Conservation (phyloP, 2,888 invertebrate genomes). For the Theodoxus fluviatilis region DNA sequence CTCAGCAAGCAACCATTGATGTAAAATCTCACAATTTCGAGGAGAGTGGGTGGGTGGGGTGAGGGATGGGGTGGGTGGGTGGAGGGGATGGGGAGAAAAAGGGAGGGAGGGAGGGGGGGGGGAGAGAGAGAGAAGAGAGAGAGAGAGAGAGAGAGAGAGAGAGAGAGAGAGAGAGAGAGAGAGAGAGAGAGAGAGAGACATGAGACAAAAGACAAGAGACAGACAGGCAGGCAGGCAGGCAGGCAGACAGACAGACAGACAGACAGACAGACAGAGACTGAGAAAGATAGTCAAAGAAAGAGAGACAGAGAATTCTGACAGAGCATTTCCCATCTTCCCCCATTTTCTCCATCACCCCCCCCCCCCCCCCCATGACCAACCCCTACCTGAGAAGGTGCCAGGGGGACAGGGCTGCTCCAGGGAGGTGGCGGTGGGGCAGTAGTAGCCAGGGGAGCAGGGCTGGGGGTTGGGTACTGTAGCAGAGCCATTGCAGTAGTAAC, state of each 20-base stretch:
- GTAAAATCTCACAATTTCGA: no score
- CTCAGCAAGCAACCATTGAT: no score
- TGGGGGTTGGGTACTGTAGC: constrained; percentile 42
- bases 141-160: no score
- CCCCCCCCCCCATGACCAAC: neutral
- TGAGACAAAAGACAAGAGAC: no score
- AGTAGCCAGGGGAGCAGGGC: constrained; percentile 52
- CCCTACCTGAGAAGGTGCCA: constrained; percentile 56
- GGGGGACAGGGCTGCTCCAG: constrained; percentile 51
- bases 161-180: no score
- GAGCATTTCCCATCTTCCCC: neutral
- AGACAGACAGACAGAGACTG: neutral
- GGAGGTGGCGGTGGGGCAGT: constrained; percentile 55
- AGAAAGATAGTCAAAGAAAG: neutral
- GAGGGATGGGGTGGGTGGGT: no score
- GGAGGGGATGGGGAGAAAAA: no score
- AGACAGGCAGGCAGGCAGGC: no score
- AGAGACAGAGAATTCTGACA: neutral
- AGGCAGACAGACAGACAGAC: neutral
- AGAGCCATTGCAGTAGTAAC: constrained; percentile 54
- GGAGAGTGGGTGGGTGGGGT: no score
- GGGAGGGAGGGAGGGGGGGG: no score
- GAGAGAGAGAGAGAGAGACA: no score
- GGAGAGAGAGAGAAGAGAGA: no score
- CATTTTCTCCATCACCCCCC: neutral